These are phyloP conservation scores for Stigmatopora argus DNA, from an alignment of 2,113 vertebrate species.

Conservation along the genomic window DNA sequence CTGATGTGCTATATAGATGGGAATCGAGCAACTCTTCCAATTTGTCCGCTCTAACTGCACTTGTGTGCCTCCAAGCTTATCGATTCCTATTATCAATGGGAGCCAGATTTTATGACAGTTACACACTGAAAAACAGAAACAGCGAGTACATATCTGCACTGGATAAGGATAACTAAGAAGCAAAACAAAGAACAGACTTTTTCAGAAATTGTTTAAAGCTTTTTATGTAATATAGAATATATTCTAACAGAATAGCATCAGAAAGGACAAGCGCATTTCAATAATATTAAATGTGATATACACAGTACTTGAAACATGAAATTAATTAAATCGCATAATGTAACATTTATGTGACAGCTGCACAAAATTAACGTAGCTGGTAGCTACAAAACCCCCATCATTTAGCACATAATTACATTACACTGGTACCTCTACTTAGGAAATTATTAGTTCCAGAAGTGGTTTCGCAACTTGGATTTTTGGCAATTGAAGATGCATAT, in stretches of 20 bases:
- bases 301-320: background rate
- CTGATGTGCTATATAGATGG: constrained; percentile 4
- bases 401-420: background rate
- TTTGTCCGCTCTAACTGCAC: constrained; percentile 6
- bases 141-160: background rate
- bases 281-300: constrained; percentile 3
- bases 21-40: constrained; percentile 1
- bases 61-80: constrained; percentile 7
- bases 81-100: constrained; percentile 4
- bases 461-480: too few relatives aligned
- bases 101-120: background rate
- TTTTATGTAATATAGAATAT: background rate
- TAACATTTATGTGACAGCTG: background rate
- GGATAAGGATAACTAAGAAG: background rate
- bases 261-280: background rate
- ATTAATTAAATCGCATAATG: background rate
- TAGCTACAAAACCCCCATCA: background rate
- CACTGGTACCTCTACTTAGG: too few relatives aligned
- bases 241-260: background rate
- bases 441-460: too few relatives aligned
- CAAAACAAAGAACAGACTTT: background rate
- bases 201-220: background rate
- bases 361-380: background rate
- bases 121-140: constrained; percentile 1
- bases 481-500: too few relatives aligned